Conservation (phyloP, 92 coral and sea anemone genomes). For the Paragorgia papillata region DNA sequence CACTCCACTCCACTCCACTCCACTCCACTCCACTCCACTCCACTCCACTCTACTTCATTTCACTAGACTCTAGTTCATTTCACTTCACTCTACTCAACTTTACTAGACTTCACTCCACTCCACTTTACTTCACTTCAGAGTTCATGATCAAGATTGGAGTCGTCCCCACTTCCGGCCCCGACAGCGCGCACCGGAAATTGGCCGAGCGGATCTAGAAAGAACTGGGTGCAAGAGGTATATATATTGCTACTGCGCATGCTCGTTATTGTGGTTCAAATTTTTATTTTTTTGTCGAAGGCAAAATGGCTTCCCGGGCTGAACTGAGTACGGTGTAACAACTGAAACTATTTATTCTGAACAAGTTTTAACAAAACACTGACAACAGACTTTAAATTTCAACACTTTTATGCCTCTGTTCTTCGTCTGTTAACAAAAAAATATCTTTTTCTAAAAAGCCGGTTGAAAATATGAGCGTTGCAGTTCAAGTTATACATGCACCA, state of each 20-base stretch:
- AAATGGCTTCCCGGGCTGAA: slow-evolving; percentile 35
- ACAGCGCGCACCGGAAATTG: no score
- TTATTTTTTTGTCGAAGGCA: slow-evolving; percentile 1
- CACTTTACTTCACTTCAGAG: no score
- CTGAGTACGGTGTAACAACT: background rate
- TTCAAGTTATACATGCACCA: background rate
- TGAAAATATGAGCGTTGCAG: slow-evolving; percentile 22
- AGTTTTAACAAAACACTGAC: slow-evolving; percentile 5
- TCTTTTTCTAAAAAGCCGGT: background rate
- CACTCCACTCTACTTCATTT: no score
- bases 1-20: no score
- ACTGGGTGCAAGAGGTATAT: slow-evolving; percentile 7
- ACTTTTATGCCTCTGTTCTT: background rate
- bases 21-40: no score
- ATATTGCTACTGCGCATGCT: slow-evolving; percentile 24
- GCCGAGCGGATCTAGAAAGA: no score
- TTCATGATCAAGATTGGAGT: no score
- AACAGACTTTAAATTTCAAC: background rate
- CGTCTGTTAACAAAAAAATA: background rate
- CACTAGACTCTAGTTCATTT: no score
- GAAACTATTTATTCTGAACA: slow-evolving; percentile 8
- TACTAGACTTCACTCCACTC: no score
- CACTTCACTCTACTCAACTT: no score
- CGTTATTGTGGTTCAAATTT: background rate
- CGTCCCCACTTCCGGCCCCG: no score